A percentile compares a stretch with the other conserved stretches of the same genome.
phyloP scores from a whole-genome alignment of 1,140 invertebrate genomes.

The Bradysia coprophila region DNA sequence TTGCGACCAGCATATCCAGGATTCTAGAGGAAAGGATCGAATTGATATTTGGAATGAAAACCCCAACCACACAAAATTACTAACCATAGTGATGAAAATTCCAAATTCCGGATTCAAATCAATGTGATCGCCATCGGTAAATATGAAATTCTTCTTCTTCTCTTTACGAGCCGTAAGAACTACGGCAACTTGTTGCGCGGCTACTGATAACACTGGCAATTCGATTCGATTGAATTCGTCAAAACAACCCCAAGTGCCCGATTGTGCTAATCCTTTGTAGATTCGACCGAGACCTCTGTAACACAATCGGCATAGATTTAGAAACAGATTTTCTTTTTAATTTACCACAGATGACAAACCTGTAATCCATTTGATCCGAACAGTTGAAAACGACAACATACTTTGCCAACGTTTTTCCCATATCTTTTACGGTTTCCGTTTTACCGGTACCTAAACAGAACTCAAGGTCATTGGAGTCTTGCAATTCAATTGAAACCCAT shows the following conservation, averaged over 20 bases:
- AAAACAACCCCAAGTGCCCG: conserved; percentile 73
- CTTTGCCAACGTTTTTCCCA: conserved; percentile 93
- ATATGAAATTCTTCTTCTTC: conserved; percentile 75
- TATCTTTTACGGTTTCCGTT: conserved; percentile 94
- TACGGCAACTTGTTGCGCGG: conserved; percentile 91
- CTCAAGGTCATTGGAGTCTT: no score
- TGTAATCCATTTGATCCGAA: conserved; percentile 97
- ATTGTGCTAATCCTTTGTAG: conserved; percentile 81
- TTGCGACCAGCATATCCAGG: conserved; percentile 92
- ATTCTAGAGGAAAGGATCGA: conserved; percentile 39
- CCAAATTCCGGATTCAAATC: conserved; percentile 91
- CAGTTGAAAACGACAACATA: conserved; percentile 98
- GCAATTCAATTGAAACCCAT: background rate
- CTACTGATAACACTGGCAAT: conserved; percentile 85
- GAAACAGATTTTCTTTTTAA: background rate
- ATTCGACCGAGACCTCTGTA: conserved; percentile 73
- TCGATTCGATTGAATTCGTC: conserved; percentile 90
- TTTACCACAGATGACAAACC: conserved; percentile 34
- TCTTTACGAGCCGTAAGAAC: conserved; percentile 82
- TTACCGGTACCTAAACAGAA: no score
- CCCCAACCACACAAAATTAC: conserved; percentile 2
- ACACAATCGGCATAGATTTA: conserved; percentile 1
- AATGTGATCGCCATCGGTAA: conserved; percentile 87
- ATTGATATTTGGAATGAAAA: background rate
- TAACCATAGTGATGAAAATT: conserved; percentile 94